These are phyloP conservation scores for Thamnophis elegans DNA, from an alignment of 2,797 vertebrate genomes.

Conservation along the genomic window DNA sequence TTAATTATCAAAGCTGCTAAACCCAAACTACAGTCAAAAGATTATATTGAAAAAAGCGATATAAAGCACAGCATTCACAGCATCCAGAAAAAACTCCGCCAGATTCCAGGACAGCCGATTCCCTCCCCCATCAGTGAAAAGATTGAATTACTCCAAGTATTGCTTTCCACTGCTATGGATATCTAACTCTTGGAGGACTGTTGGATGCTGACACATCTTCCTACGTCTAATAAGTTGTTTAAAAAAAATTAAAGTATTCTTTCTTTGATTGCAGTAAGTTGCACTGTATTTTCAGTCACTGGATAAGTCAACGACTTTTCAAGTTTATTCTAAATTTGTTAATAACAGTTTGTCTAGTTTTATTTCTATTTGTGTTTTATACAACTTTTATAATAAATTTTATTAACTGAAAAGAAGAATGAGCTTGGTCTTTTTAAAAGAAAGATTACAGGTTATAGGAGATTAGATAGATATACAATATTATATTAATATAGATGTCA, in stretches of 20 bases:
- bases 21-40: constrained; percentile 70
- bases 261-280: not conserved
- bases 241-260: not conserved
- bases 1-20: constrained; percentile 66
- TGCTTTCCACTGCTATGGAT: constrained; percentile 60
- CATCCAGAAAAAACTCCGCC: constrained; percentile 73
- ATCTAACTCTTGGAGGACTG: not conserved
- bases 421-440: not conserved
- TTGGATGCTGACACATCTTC: not conserved
- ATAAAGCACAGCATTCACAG: constrained; percentile 72
- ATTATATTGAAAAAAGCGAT: constrained; percentile 72
- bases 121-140: constrained; percentile 79
- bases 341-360: not conserved
- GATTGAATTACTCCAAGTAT: constrained; percentile 72
- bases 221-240: not conserved
- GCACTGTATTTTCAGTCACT: not conserved
- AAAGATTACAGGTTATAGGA: not conserved
- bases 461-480: not conserved
- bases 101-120: constrained; percentile 73
- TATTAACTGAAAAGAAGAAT: not conserved
- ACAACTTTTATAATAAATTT: constrained; percentile 45
- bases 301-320: not conserved
- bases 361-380: constrained; percentile 25
- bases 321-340: not conserved
- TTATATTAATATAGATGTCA: not conserved